Evolutionary conservation across 1,140 invertebrate species (phyloP), one percentile per base, ranked within the genome.

Genomic region (Gyrodactylus salaris): DNA sequence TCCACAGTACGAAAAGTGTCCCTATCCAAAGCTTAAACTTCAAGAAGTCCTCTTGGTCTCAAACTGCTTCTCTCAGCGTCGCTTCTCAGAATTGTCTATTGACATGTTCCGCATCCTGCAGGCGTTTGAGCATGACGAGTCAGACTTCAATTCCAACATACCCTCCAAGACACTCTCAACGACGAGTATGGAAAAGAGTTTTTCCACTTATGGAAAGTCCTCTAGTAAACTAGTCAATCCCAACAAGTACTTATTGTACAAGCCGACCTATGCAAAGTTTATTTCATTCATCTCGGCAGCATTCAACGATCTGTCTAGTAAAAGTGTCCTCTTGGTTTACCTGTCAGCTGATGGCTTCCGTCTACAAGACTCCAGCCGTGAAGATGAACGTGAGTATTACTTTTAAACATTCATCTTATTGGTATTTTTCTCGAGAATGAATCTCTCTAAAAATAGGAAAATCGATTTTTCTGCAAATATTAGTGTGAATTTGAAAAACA

Each of bases 81-180:
- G 94, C 81, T 95, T 95, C 82, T 93, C 89, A 76, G 91, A 95
- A 81, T 82, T 96, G 74, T 94, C 92, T 22, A 87, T 97, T 83
- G 92, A 97, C 81, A 97, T 96, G 91, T 97, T 91, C 79, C 84
- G 91, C 76, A 94, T 97, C 86, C 84, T 95, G 68, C 91, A 95
- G 82, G 91, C 89, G 0, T 80, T 95, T 70, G 91, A 95, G 80
- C 82, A 89, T 75, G 91, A 95, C 79, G 89, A 88, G 22, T 86
- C 87, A 76, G 88, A 89, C 76, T 87, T 89, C 75, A 84, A n/a
- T 72, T 24, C n/a, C 34, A n/a, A 7, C 68, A 75, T 26, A 25
- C 68, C 70, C 74, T 26, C 69, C 27, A 68, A 72, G 34, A 25
- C 26, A 27, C 70, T 24, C 69, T 25, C 70, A 1, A 71, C 20